Evolutionary conservation across 2,888 invertebrate species (phyloP).

Genomic region (Agapostemon virescens): DNA sequence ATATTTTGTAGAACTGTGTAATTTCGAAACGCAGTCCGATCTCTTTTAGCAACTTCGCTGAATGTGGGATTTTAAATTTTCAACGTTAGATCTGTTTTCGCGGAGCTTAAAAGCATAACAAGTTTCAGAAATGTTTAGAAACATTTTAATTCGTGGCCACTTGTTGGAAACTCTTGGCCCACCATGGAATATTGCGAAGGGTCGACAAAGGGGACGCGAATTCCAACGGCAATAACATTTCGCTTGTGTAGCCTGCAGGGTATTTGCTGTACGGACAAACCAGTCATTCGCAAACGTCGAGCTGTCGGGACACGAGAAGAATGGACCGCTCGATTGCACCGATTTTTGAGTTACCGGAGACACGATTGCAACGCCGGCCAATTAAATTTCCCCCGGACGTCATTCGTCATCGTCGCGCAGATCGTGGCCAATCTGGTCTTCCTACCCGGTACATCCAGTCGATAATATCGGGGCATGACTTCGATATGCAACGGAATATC

Average conservation of each 20-base stretch:
- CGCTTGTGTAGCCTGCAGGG: not conserved
- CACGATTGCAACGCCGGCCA: slow-evolving; percentile 30
- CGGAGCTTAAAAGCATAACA: too few relatives aligned
- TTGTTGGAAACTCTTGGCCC: not conserved
- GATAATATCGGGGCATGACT: slow-evolving; percentile 43
- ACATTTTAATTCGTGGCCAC: not conserved
- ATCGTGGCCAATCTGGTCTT: slow-evolving; percentile 7
- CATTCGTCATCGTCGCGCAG: slow-evolving; percentile 40
- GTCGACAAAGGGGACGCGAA: not conserved
- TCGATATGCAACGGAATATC: slow-evolving; percentile 33
- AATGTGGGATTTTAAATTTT: too few relatives aligned
- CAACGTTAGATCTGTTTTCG: too few relatives aligned
- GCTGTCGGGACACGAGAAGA: slow-evolving; percentile 18
- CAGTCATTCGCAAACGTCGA: slow-evolving; percentile 13
- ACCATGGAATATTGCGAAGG: not conserved
- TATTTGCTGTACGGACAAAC: not conserved
- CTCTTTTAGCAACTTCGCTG: too few relatives aligned
- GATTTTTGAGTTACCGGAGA: slow-evolving; percentile 33
- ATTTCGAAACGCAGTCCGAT: too few relatives aligned
- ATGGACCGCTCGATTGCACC: slow-evolving; percentile 25
- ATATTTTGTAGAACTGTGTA: too few relatives aligned
- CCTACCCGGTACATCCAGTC: not conserved
- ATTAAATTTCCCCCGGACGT: slow-evolving; percentile 49
- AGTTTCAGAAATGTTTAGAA: not conserved
- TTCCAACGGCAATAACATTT: not conserved